Evolutionary conservation across 92 coral and sea anemone species (phyloP).

Genomic region (Porites cylindrica): DNA sequence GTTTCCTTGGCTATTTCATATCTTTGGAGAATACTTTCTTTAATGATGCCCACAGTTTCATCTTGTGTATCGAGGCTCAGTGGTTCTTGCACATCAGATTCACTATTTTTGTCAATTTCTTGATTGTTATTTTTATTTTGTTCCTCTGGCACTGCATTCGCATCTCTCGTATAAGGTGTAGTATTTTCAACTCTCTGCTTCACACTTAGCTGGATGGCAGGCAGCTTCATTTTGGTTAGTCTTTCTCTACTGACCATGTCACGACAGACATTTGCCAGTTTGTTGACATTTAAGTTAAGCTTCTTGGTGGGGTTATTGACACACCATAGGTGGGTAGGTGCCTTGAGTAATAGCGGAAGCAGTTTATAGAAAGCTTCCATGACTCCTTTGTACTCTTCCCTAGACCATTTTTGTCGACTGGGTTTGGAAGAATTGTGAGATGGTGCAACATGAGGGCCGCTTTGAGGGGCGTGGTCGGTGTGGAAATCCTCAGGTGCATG

Average conservation of each 20-base stretch:
- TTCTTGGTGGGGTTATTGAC: constrained; percentile 25
- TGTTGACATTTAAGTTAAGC: constrained; percentile 37
- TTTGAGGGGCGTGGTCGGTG: too few relatives aligned
- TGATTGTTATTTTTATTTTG: neutral
- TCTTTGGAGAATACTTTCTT: constrained; percentile 25
- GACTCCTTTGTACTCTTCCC: constrained; percentile 43
- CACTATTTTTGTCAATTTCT: neutral
- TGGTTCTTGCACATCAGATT: constrained; percentile 6
- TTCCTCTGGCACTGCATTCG: constrained; percentile 12
- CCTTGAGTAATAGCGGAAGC: constrained; percentile 34
- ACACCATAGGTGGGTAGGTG: constrained; percentile 17
- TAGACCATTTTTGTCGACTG: constrained; percentile 33
- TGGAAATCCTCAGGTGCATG: too few relatives aligned
- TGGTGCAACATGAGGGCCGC: too few relatives aligned
- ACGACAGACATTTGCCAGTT: constrained; percentile 38
- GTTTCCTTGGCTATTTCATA: constrained; percentile 23
- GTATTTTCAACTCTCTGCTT: constrained; percentile 8
- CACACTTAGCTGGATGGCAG: constrained; percentile 20
- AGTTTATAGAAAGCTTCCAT: constrained; percentile 34
- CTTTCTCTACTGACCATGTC: constrained; percentile 24
- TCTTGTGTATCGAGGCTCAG: neutral
- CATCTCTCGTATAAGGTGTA: neutral
- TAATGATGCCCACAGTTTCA: constrained; percentile 12
- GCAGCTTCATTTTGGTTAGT: constrained; percentile 27
- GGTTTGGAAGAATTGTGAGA: neutral